Conservation (phyloP, 2,888 invertebrate genomes). For the Philopedon plagiatum region DNA sequence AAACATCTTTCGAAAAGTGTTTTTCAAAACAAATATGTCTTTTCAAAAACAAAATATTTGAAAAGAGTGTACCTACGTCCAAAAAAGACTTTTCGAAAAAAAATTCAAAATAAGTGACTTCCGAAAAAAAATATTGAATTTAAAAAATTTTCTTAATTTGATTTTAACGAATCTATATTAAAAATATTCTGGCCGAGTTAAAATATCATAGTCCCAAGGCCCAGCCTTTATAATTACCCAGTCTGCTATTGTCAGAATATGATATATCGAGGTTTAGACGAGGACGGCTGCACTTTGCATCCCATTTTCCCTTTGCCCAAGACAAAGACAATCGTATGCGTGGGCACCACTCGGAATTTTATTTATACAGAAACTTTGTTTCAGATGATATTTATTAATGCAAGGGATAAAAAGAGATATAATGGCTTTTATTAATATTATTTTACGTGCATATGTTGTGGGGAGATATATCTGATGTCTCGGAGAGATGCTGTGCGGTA, state of each 20-base stretch:
- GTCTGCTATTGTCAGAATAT: constrained; percentile 64
- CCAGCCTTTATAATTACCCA: constrained; percentile 65
- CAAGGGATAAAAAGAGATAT: constrained; percentile 52
- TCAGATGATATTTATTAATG: constrained; percentile 63
- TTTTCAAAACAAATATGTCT: too few relatives aligned
- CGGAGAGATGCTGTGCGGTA: neutral
- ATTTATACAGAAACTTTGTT: constrained; percentile 65
- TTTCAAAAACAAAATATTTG: too few relatives aligned
- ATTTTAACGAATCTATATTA: too few relatives aligned
- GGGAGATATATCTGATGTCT: constrained; percentile 10
- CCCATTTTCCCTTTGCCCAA: neutral
- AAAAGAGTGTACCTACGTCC: too few relatives aligned
- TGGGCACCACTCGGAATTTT: constrained; percentile 62
- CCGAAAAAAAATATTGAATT: too few relatives aligned
- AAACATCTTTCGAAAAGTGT: too few relatives aligned
- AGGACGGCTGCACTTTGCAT: constrained; percentile 45
- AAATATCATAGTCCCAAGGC: constrained; percentile 42
- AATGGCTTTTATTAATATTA: constrained; percentile 56
- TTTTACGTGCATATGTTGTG: constrained; percentile 24
- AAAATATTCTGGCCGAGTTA: constrained; percentile 17
- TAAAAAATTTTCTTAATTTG: too few relatives aligned
- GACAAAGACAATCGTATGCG: constrained; percentile 50
- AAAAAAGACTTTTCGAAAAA: too few relatives aligned
- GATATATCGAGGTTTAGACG: constrained; percentile 60
- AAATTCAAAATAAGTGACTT: too few relatives aligned